Evolutionary conservation across 2,113 vertebrate genomes (phyloP), one percentile per base, ranked within the genome.

Genomic region (Hystrix brachyura): DNA sequence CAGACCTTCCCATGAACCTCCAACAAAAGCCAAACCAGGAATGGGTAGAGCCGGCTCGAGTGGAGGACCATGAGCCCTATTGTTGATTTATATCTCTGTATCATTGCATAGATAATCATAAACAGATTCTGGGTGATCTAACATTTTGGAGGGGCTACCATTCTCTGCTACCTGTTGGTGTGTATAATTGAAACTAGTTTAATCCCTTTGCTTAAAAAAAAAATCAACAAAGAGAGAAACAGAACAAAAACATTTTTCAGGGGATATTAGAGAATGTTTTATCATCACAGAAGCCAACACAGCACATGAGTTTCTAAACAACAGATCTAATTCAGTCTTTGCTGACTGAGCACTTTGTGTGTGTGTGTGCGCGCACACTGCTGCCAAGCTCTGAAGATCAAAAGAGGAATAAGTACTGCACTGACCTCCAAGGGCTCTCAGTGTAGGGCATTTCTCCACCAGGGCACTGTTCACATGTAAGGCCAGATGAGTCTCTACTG

Each of bases 201-300:
- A 59, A 80, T 76, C 48, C 72, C 25, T 81, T 9, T 53, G 32
- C 74, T 74, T 79, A 87, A 80, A 67, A 93, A 14, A 74, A 25
- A 90, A 83, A 53, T n/a, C 23, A 93, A 65, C 19, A 84, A 94
- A 78, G 15, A 71, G 74, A 79, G 2, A 38, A 38, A 83, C 3
- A 62, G 38, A 51, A 76, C 27, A 86, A 69, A 82, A 59, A 10
- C 3, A 38, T 55, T 91, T 57, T 93, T 51, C 71, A 78, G 53
- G 55, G 38, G 91, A 59, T 74, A 62, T 3, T 27, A 23, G 48
- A 51, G 65, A 71, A 23, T 79, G 34, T 94, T 96, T 74, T 59
- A 78, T 43, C 72, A 62, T 81, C 90, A 69, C 29, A 93, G 57
- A 95, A 93, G 38, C 48, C 67, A 87, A n/a, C 23, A 21, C 0